Conservation (phyloP, 2,888 invertebrate species). For the Acronicta aceris region DNA sequence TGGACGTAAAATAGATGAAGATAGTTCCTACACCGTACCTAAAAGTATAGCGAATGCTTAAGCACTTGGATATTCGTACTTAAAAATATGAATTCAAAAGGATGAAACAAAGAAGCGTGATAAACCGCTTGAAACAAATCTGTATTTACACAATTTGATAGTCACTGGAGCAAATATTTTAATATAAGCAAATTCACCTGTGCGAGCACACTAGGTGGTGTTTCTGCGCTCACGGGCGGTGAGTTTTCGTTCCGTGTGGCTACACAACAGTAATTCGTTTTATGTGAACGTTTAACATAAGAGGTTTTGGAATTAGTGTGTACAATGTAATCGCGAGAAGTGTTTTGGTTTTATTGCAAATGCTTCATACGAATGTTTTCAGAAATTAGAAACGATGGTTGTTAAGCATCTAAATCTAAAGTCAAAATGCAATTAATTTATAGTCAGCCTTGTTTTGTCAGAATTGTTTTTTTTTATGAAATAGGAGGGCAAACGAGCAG, state of each 20-base stretch:
- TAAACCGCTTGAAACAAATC: constrained; percentile 39
- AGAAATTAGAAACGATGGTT: too few species aligned
- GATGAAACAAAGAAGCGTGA: not conserved
- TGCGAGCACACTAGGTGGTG: constrained; percentile 46
- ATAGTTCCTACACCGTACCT: too few species aligned
- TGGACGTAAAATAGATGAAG: too few species aligned
- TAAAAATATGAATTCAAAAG: constrained; percentile 10
- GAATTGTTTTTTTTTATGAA: too few species aligned
- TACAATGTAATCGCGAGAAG: not conserved
- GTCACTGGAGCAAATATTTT: constrained; percentile 47
- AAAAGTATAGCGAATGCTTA: too few species aligned
- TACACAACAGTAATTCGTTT: constrained; percentile 48
- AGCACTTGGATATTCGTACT: not conserved
- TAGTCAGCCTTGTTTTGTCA: too few species aligned
- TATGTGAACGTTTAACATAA: constrained; percentile 36
- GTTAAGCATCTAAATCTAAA: too few species aligned
- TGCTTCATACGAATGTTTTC: not conserved
- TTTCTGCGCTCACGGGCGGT: constrained; percentile 31
- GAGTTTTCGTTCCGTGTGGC: constrained; percentile 52
- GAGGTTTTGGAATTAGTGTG: constrained; percentile 16
- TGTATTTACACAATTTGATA: constrained; percentile 42
- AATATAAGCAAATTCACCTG: constrained; percentile 56
- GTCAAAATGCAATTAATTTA: too few species aligned
- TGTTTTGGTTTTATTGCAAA: not conserved
- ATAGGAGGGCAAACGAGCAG: too few species aligned